A percentile compares a stretch with the other conserved stretches of the same genome.
These are phyloP conservation scores for Erannis defoliaria DNA, from an alignment of 2,888 invertebrate genomes.

Conservation along the genomic window DNA sequence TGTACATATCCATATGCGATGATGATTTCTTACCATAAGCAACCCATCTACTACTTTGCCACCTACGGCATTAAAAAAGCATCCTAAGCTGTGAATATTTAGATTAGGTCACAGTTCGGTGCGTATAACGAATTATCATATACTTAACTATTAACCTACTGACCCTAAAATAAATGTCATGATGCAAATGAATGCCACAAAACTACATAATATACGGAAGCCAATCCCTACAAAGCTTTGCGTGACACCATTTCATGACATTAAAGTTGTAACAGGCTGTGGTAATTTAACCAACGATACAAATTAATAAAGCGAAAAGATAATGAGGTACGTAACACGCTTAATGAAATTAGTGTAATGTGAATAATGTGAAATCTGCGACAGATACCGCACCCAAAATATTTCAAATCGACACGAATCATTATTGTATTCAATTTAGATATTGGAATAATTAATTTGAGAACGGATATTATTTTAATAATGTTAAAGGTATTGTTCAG, in stretches of 20 bases:
- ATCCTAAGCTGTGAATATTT: no score
- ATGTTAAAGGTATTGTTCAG: neutral
- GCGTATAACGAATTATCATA: neutral
- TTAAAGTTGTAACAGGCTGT: slow-evolving; percentile 52
- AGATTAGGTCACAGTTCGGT: no score
- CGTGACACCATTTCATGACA: slow-evolving; percentile 59
- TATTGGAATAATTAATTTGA: slow-evolving; percentile 11
- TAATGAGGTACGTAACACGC: slow-evolving; percentile 58
- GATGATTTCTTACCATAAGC: no score
- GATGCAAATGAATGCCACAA: slow-evolving; percentile 36
- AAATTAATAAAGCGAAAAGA: slow-evolving; percentile 62
- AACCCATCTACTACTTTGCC: no score
- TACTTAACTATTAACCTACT: slow-evolving; percentile 22
- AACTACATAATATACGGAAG: slow-evolving; percentile 40
- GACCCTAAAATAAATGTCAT: slow-evolving; percentile 27
- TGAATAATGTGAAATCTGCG: slow-evolving; percentile 39
- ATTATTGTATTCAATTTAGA: slow-evolving; percentile 10
- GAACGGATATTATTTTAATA: neutral
- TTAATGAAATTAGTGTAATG: slow-evolving; percentile 52
- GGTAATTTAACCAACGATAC: slow-evolving; percentile 61
- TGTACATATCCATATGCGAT: no score
- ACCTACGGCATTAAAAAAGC: no score
- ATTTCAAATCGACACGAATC: slow-evolving; percentile 7
- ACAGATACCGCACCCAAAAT: slow-evolving; percentile 13
- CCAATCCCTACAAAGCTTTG: slow-evolving; percentile 58